phyloP scores from a whole-genome alignment of 2,888 invertebrate genomes.

The Helobdella robusta region DNA sequence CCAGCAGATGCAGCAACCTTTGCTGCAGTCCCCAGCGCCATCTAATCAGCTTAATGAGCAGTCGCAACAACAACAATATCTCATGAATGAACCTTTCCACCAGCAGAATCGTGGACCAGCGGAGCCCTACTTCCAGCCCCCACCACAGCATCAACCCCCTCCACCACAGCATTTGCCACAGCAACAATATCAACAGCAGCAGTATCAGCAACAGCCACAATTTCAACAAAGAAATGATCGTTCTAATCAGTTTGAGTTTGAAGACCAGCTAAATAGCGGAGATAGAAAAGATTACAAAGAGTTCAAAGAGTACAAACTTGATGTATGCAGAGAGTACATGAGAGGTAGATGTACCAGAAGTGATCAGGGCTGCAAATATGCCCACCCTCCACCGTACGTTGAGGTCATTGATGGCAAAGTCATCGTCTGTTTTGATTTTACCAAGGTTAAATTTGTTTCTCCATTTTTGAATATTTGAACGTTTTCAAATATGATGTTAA shows the following conservation, averaged over 20 bases:
- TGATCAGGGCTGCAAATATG: conserved; percentile 19
- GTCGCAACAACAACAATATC: no score
- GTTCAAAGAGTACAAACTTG: conserved; percentile 22
- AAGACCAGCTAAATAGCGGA: not conserved
- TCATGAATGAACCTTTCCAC: not conserved
- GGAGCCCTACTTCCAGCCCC: conserved; percentile 4
- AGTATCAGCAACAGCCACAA: conserved; percentile 8
- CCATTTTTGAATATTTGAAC: not conserved
- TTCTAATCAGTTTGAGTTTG: not conserved
- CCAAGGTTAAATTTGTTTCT: conserved; percentile 15
- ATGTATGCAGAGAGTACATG: conserved; percentile 26
- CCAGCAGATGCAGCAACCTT: no score
- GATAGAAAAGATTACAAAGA: conserved; percentile 23
- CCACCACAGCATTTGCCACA: not conserved
- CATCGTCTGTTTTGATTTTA: conserved; percentile 27
- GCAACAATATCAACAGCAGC: conserved; percentile 12
- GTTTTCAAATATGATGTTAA: not conserved
- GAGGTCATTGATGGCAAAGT: conserved; percentile 27
- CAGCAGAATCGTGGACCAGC: no score
- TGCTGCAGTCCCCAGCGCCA: no score
- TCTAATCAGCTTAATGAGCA: no score
- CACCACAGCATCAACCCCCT: not conserved
- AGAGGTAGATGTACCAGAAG: conserved; percentile 21
- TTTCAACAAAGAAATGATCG: not conserved
- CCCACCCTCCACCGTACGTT: conserved; percentile 25